These are phyloP conservation scores for Petrolisthes manimaculis DNA, from an alignment of 2,888 invertebrate genomes.

Conservation along the genomic window DNA sequence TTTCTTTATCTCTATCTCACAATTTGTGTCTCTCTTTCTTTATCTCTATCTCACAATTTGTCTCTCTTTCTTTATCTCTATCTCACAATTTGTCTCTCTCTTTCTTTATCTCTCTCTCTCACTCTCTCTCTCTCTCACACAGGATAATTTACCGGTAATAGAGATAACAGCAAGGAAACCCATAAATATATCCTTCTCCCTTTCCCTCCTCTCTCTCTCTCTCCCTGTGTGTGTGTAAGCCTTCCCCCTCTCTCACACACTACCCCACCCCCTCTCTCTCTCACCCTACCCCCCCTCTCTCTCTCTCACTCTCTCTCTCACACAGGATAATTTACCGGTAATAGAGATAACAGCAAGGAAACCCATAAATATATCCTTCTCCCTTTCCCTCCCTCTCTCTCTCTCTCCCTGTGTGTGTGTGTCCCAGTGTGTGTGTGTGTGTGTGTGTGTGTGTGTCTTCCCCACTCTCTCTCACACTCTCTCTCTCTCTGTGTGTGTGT, in stretches of 20 bases:
- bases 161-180: conserved; percentile 84
- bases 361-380: too few relatives aligned
- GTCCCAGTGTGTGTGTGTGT: neutral
- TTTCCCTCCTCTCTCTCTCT: too few relatives aligned
- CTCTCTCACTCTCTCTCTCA: neutral
- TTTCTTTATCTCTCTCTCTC: neutral
- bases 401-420: neutral
- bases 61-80: too few relatives aligned
- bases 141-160: conserved; percentile 80
- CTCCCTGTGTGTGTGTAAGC: too few relatives aligned
- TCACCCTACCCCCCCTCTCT: neutral
- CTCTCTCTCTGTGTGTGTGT: too few relatives aligned
- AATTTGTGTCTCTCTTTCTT: too few relatives aligned
- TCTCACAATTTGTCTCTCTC: too few relatives aligned
- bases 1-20: too few relatives aligned
- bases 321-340: conserved; percentile 77
- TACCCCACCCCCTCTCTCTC: too few relatives aligned
- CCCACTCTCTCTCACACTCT: neutral
- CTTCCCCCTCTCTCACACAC: too few relatives aligned
- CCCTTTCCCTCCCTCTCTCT: neutral
- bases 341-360: conserved; percentile 90
- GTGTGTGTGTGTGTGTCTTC: neutral
- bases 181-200: too few relatives aligned
- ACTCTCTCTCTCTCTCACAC: neutral
- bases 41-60: too few relatives aligned